Conservation (phyloP, 2,888 invertebrate genomes). For the Lithophane ornitopus region DNA sequence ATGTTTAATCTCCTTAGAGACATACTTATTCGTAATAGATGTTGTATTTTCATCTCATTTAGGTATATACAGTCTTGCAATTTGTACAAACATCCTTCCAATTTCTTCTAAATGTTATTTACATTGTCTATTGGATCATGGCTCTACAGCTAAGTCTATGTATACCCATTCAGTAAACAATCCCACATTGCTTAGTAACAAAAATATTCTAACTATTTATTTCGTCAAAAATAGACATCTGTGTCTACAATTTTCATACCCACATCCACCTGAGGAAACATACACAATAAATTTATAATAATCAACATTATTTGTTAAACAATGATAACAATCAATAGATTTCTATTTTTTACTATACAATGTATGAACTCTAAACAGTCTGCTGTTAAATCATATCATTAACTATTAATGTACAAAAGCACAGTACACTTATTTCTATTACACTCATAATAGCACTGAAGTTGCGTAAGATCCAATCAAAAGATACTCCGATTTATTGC, state of each 20-base stretch:
- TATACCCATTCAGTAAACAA: constrained; percentile 86
- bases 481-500: constrained; percentile 45
- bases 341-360: constrained; percentile 84
- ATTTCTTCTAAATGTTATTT: constrained; percentile 81
- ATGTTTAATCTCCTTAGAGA: constrained; percentile 42
- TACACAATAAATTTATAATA: constrained; percentile 89
- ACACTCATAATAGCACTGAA: constrained; percentile 62
- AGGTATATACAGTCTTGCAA: constrained; percentile 86
- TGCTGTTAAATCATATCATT: constrained; percentile 75
- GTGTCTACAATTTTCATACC: constrained; percentile 82
- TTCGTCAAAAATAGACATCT: constrained; percentile 88
- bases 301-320: constrained; percentile 88
- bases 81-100: constrained; percentile 86
- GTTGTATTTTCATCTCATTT: constrained; percentile 63
- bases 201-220: constrained; percentile 87
- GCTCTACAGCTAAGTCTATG: constrained; percentile 81
- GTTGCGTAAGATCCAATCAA: constrained; percentile 50
- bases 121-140: constrained; percentile 81
- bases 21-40: constrained; percentile 59
- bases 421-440: constrained; percentile 74
- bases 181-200: constrained; percentile 87
- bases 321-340: constrained; percentile 89
- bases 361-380: constrained; percentile 86
- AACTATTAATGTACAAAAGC: constrained; percentile 76
- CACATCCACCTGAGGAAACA: constrained; percentile 86